phyloP scores from a whole-genome alignment of 1,140 invertebrate species.

The Ips typographus region DNA sequence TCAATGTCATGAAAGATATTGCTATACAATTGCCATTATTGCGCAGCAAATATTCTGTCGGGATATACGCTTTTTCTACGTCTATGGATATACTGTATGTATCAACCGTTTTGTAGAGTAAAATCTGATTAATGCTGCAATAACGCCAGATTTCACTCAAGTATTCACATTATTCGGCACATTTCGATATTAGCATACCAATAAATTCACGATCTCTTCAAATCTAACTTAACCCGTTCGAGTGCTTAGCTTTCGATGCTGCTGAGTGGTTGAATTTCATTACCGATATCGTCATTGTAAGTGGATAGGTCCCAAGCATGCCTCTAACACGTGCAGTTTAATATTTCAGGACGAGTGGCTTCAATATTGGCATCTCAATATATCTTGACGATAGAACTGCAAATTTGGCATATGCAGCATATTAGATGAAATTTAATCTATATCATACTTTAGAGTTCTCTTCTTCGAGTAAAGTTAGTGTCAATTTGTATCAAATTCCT shows the following conservation, averaged over 20 bases:
- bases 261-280: constrained; percentile 1
- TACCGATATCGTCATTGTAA: background rate
- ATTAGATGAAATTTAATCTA: too few species aligned
- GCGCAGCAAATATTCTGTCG: constrained; percentile 1
- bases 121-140: background rate
- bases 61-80: background rate
- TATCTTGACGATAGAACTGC: background rate
- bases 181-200: background rate
- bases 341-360: background rate
- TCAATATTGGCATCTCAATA: background rate
- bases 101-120: background rate
- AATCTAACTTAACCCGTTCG: background rate
- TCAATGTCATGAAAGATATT: constrained; percentile 4
- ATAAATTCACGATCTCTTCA: background rate
- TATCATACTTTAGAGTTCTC: too few species aligned
- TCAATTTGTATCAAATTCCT: too few species aligned
- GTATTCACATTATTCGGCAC: too few species aligned
- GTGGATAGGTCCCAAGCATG: background rate
- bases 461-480: too few species aligned
- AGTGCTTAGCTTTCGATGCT: background rate
- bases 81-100: background rate
- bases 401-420: background rate
- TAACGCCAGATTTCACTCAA: background rate
- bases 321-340: constrained; percentile 1
- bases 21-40: constrained; percentile 3